Conservation (phyloP, 2,888 invertebrate genomes). For the Epiperipatus broadwayi region DNA sequence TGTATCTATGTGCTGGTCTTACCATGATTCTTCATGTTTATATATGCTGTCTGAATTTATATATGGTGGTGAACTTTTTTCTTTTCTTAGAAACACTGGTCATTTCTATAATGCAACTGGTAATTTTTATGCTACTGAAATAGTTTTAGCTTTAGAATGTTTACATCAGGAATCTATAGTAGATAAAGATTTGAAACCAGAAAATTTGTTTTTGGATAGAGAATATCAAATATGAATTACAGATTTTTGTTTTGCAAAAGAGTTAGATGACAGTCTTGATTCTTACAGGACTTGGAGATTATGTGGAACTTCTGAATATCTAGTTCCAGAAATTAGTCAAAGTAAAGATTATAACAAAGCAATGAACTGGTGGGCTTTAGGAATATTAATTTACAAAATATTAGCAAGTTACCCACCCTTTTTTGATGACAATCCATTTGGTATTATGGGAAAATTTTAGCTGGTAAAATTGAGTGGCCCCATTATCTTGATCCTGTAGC, state of each 20-base stretch:
- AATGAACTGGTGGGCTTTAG: slow-evolving; percentile 96
- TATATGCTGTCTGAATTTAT: slow-evolving; percentile 96
- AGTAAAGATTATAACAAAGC: slow-evolving; percentile 95
- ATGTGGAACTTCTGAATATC: slow-evolving; percentile 90
- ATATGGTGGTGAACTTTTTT: slow-evolving; percentile 88
- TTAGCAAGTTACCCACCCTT: slow-evolving; percentile 70
- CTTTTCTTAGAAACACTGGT: slow-evolving; percentile 77
- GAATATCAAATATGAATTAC: slow-evolving; percentile 93
- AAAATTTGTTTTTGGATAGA: slow-evolving; percentile 72
- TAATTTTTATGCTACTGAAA: slow-evolving; percentile 85
- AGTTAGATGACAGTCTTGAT: slow-evolving; percentile 63
- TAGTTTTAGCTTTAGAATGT: slow-evolving; percentile 78
- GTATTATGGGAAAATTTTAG: slow-evolving; percentile 90
- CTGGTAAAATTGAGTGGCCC: slow-evolving; percentile 87
- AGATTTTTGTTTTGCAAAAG: slow-evolving; percentile 94
- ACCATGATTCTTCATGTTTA: slow-evolving; percentile 68
- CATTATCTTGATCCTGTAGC: slow-evolving; percentile 76
- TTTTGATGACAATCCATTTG: slow-evolving; percentile 87
- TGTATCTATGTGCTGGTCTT: slow-evolving; percentile 67
- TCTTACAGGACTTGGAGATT: slow-evolving; percentile 67
- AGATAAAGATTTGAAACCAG: slow-evolving; percentile 73
- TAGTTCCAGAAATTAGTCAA: slow-evolving; percentile 91
- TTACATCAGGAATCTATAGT: slow-evolving; percentile 72
- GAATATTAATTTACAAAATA: slow-evolving; percentile 78
- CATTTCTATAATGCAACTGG: slow-evolving; percentile 54